phyloP scores from a whole-genome alignment of 2,797 vertebrate genomes.

The Tragelaphus oryx region DNA sequence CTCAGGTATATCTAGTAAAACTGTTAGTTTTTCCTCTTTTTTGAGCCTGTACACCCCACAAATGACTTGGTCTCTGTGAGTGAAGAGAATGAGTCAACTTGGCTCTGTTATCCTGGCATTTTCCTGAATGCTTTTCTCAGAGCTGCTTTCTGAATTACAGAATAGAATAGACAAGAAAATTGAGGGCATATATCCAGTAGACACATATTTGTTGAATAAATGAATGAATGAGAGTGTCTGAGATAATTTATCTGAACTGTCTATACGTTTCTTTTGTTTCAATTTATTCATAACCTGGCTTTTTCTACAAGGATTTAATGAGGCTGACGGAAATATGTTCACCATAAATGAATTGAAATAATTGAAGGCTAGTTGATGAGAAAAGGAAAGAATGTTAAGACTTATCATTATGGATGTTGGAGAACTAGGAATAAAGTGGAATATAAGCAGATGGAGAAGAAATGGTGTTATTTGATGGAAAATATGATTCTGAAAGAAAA shows the following conservation, averaged over 20 bases:
- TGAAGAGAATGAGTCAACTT: conserved; percentile 37
- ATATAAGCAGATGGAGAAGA: background rate
- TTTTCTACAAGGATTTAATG: conserved; percentile 26
- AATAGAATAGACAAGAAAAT: conserved; percentile 1
- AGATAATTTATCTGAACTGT: conserved; percentile 17
- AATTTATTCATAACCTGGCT: conserved; percentile 11
- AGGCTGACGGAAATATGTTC: background rate
- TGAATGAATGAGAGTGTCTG: conserved; percentile 28
- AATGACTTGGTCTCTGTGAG: conserved; percentile 40
- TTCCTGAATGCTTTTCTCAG: conserved; percentile 51
- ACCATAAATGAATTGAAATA: conserved; percentile 20
- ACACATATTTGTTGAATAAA: conserved; percentile 1
- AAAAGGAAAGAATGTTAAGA: conserved; percentile 38
- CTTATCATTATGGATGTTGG: background rate
- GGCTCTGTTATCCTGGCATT: conserved; percentile 46
- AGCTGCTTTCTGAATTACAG: conserved; percentile 43
- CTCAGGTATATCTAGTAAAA: background rate
- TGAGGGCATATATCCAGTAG: conserved; percentile 33
- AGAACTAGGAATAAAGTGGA: conserved; percentile 12
- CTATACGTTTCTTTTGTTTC: conserved; percentile 38
- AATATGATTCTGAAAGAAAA: conserved; percentile 18
- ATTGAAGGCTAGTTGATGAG: background rate
- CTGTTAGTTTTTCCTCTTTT: conserved; percentile 38
- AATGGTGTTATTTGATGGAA: background rate
- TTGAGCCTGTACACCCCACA: conserved; percentile 15